Conservation (phyloP, 2,113 vertebrate species). For the Cervus canadensis region DNA sequence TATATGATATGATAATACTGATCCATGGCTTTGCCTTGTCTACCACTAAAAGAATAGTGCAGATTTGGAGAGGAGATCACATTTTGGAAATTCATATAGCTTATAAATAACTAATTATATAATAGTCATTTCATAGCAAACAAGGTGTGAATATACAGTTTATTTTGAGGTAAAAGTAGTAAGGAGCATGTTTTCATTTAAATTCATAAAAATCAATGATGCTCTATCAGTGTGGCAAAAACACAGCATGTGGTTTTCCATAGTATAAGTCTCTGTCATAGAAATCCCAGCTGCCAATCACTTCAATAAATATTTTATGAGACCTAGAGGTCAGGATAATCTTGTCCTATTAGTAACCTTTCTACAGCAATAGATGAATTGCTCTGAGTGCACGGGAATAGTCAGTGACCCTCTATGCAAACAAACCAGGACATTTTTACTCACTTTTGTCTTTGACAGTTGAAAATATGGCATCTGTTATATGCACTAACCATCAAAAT, state of each 20-base stretch:
- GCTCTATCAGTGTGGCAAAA: background rate
- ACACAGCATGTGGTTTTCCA: background rate
- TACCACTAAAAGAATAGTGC: background rate
- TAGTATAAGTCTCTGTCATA: background rate
- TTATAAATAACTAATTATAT: background rate
- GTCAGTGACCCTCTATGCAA: background rate
- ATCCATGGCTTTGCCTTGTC: background rate
- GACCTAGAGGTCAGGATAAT: slow-evolving; percentile 8
- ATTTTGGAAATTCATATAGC: background rate
- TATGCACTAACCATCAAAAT: slow-evolving; percentile 15
- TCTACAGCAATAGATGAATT: slow-evolving; percentile 34
- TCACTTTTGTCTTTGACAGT: background rate
- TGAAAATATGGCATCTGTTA: background rate
- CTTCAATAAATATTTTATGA: background rate
- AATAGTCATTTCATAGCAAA: background rate
- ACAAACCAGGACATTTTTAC: slow-evolving; percentile 14
- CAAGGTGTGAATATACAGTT: background rate
- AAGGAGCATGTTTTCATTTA: background rate
- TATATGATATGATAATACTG: background rate
- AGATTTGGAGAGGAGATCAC: background rate
- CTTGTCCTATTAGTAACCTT: slow-evolving; percentile 35
- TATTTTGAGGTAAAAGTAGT: background rate
- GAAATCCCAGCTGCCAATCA: background rate
- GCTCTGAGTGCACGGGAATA: background rate
- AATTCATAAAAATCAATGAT: background rate